phyloP scores from a whole-genome alignment of 1,140 invertebrate species.

The Goniozus legneri region DNA sequence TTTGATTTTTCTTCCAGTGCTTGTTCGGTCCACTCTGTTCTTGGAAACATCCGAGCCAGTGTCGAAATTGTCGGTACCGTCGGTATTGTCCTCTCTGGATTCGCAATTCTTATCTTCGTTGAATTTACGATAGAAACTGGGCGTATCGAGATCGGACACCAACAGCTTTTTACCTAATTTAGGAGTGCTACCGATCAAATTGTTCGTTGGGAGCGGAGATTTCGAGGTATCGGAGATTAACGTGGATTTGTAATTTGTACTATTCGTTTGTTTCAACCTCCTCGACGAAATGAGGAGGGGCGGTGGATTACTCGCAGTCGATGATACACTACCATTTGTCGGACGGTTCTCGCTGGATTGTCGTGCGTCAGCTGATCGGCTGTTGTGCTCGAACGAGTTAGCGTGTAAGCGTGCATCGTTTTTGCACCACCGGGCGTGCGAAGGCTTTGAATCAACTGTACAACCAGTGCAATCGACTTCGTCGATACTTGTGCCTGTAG shows the following conservation, averaged over 20 bases:
- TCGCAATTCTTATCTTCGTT: not conserved
- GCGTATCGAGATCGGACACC: slow-evolving; percentile 38
- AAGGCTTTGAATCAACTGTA: slow-evolving; percentile 9
- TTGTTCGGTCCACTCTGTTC: slow-evolving; percentile 23
- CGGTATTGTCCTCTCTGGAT: not conserved
- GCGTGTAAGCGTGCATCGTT: not conserved
- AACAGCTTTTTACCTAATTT: slow-evolving; percentile 40
- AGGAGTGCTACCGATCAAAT: slow-evolving; percentile 36
- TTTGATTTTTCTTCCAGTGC: slow-evolving; percentile 67
- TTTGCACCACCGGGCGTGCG: not conserved
- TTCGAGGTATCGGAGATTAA: not conserved
- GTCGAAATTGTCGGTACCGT: slow-evolving; percentile 7
- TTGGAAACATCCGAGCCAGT: slow-evolving; percentile 6
- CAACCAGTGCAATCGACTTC: slow-evolving; percentile 36
- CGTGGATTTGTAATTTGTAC: not conserved
- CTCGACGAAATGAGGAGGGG: too few species aligned
- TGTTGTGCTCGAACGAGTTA: slow-evolving; percentile 1
- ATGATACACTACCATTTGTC: not conserved
- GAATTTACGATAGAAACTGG: slow-evolving; percentile 19
- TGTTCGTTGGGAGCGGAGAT: not conserved
- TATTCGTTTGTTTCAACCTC: not conserved
- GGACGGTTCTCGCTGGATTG: not conserved
- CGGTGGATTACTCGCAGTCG: too few species aligned
- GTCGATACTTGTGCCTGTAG: slow-evolving; percentile 51
- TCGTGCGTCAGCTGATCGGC: too few species aligned